Percentiles rank a stretch among this genome's conserved stretches.
These are phyloP conservation scores for Stomatorhinus ivindoensis DNA, from an alignment of 2,113 vertebrate species.

Conservation along the genomic window DNA sequence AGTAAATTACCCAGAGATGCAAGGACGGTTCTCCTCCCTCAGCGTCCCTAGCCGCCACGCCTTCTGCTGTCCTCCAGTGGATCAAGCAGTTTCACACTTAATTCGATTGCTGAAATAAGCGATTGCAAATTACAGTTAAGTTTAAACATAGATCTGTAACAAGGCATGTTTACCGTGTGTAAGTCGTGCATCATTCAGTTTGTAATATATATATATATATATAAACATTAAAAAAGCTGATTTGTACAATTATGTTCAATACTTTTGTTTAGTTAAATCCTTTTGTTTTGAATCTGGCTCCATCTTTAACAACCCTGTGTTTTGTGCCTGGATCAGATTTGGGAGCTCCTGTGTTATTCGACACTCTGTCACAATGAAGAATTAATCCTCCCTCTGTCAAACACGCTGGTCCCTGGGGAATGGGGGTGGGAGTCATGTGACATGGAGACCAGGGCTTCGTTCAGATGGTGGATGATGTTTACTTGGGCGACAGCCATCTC, in stretches of 20 bases:
- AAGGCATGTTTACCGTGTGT: background rate
- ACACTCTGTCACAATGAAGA: background rate
- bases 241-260: background rate
- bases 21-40: background rate
- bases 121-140: background rate
- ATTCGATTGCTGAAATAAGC: background rate
- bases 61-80: background rate
- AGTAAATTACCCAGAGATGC: background rate
- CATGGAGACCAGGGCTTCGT: background rate
- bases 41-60: background rate
- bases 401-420: background rate
- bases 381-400: background rate
- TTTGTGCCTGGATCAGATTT: background rate
- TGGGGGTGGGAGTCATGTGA: background rate
- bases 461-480: background rate
- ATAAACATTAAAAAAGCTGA: background rate
- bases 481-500: background rate
- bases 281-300: too few species aligned
- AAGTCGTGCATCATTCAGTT: background rate
- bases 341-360: background rate
- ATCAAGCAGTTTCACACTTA: background rate
- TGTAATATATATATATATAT: background rate
- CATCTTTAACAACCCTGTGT: too few species aligned
- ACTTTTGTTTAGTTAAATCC: background rate
- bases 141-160: background rate